phyloP scores from a whole-genome alignment of 1,140 invertebrate species.

The Himalopsyche phryganea region DNA sequence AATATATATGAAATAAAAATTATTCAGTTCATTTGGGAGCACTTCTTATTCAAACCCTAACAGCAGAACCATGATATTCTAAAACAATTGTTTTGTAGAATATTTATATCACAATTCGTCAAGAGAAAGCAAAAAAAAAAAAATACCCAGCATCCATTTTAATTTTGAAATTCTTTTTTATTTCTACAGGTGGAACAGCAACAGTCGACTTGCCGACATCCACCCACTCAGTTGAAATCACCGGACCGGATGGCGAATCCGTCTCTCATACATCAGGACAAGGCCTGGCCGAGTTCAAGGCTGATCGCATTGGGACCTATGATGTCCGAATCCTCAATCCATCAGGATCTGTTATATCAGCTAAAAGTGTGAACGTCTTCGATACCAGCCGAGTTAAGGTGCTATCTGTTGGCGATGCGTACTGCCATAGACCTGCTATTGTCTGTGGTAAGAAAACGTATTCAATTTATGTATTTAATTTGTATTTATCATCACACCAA shows the following conservation, averaged over 20 bases:
- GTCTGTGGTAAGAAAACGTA: slow-evolving; percentile 58
- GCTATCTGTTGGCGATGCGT: slow-evolving; percentile 72
- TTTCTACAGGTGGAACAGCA: slow-evolving; percentile 46
- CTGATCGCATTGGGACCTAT: slow-evolving; percentile 52
- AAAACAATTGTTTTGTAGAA: too few species aligned
- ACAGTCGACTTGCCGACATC: slow-evolving; percentile 56
- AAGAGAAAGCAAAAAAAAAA: too few species aligned
- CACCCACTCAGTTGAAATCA: slow-evolving; percentile 55
- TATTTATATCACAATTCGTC: too few species aligned
- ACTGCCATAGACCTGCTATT: slow-evolving; percentile 78
- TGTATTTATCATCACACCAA: too few species aligned
- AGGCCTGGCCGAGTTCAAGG: slow-evolving; percentile 55
- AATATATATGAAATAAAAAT: too few species aligned
- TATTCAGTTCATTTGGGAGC: too few species aligned
- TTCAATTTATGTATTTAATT: too few species aligned
- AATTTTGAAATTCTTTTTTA: too few species aligned
- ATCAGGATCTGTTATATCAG: slow-evolving; percentile 45
- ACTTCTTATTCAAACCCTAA: too few species aligned
- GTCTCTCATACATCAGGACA: slow-evolving; percentile 51
- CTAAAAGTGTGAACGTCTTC: slow-evolving; percentile 73
- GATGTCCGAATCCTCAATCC: slow-evolving; percentile 46
- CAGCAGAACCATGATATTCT: too few species aligned
- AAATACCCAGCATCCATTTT: too few species aligned
- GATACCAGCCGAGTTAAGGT: slow-evolving; percentile 80
- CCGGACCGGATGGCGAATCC: slow-evolving; percentile 51